A percentile compares a stretch with the other conserved stretches of the same genome.
Evolutionary conservation across 2,113 vertebrate genomes (phyloP).

Genomic region (Poecilia latipinna): DNA sequence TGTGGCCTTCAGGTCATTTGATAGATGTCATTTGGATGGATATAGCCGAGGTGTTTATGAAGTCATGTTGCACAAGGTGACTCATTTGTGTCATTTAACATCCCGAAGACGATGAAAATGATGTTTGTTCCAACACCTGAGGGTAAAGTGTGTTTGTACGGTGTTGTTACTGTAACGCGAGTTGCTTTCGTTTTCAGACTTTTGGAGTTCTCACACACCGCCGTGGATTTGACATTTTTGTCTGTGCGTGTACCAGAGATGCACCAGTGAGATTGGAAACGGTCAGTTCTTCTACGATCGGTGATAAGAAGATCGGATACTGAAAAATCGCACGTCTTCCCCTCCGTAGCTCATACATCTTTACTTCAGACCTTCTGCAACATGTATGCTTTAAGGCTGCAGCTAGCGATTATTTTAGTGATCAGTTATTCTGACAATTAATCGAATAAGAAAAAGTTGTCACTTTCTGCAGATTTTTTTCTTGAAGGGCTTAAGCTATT

Average conservation of each 20-base stretch:
- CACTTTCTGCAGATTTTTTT: no score
- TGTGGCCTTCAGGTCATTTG: conserved; percentile 39
- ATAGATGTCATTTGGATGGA: conserved; percentile 37
- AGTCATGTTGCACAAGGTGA: conserved; percentile 5
- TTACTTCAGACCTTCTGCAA: neutral
- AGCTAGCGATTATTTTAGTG: no score
- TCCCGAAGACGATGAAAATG: neutral
- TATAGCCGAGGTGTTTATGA: conserved; percentile 20
- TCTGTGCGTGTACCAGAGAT: no score
- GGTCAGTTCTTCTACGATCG: no score
- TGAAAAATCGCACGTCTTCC: no score
- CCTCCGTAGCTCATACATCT: neutral
- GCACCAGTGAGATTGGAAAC: no score
- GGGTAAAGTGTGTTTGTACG: neutral
- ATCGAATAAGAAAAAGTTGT: no score
- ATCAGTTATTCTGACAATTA: no score
- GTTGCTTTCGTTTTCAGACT: conserved; percentile 1
- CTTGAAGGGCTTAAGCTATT: no score
- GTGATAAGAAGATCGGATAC: no score
- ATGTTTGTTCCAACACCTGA: neutral
- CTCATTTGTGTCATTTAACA: neutral
- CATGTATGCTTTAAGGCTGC: neutral
- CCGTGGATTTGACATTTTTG: no score
- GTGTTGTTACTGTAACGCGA: neutral
- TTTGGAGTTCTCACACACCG: neutral